These are phyloP conservation scores for Tryphoninae sp. DNA, from an alignment of 2,888 invertebrate genomes.

Conservation along the genomic window DNA sequence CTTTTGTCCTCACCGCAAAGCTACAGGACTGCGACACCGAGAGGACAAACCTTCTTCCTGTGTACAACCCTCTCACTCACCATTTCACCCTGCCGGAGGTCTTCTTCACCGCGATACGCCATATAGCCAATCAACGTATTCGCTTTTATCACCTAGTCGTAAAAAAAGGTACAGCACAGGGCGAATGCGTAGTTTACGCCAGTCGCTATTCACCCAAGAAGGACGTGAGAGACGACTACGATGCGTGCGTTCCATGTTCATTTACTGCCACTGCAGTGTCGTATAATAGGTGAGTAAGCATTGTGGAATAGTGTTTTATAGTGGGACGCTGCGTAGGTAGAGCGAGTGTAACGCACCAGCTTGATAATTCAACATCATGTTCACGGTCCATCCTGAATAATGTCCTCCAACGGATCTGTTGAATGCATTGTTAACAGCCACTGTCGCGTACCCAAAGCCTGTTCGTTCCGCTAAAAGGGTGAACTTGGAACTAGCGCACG, in stretches of 20 bases:
- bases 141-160: slow-evolving; percentile 55
- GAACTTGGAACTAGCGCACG: too few species aligned
- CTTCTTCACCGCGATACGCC: slow-evolving; percentile 11
- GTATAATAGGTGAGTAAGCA: slow-evolving; percentile 12
- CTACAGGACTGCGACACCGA: slow-evolving; percentile 25
- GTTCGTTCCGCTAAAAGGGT: too few species aligned
- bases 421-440: background rate
- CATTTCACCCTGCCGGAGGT: slow-evolving; percentile 28
- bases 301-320: too few species aligned
- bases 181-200: background rate
- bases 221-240: background rate
- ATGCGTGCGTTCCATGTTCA: background rate
- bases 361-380: slow-evolving; percentile 43
- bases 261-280: slow-evolving; percentile 25
- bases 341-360: slow-evolving; percentile 11
- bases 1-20: slow-evolving; percentile 49
- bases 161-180: slow-evolving; percentile 52
- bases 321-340: background rate
- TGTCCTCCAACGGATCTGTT: background rate
- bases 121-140: slow-evolving; percentile 58
- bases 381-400: slow-evolving; percentile 5
- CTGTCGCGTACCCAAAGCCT: too few species aligned
- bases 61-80: background rate
- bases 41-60: slow-evolving; percentile 35
- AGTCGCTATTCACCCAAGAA: background rate